Conservation (phyloP, 2,113 vertebrate genomes). For the Melanostigma gelatinosum region DNA sequence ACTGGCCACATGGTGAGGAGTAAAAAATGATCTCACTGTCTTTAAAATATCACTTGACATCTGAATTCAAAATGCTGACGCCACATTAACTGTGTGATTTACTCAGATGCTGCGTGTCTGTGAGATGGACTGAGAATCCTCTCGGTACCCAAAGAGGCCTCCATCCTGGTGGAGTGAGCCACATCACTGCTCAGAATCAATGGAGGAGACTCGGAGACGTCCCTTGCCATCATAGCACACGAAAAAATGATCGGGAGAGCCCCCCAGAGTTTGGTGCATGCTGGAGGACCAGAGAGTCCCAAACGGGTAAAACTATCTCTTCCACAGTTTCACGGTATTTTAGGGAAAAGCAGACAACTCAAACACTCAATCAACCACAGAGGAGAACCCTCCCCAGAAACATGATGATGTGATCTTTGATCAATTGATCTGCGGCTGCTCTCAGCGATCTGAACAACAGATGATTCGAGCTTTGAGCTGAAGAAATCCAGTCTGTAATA, state of each 20-base stretch:
- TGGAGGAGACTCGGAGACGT: neutral
- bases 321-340: neutral
- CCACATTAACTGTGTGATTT: neutral
- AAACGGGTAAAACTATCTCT: neutral
- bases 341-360: neutral
- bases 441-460: neutral
- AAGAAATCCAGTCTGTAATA: neutral
- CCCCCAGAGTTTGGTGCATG: neutral
- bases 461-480: neutral
- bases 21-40: neutral
- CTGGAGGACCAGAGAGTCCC: neutral
- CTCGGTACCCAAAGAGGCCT: conserved; percentile 6
- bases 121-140: neutral
- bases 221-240: neutral
- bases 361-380: neutral
- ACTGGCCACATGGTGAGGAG: neutral
- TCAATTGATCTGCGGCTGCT: neutral
- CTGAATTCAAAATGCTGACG: neutral
- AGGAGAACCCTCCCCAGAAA: neutral
- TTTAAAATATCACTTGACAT: neutral
- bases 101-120: neutral
- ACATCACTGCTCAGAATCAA: neutral
- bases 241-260: neutral
- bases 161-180: neutral
- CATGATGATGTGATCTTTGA: neutral